Evolutionary conservation across 2,888 invertebrate genomes (phyloP).

Genomic region (Drosophila birchii): DNA sequence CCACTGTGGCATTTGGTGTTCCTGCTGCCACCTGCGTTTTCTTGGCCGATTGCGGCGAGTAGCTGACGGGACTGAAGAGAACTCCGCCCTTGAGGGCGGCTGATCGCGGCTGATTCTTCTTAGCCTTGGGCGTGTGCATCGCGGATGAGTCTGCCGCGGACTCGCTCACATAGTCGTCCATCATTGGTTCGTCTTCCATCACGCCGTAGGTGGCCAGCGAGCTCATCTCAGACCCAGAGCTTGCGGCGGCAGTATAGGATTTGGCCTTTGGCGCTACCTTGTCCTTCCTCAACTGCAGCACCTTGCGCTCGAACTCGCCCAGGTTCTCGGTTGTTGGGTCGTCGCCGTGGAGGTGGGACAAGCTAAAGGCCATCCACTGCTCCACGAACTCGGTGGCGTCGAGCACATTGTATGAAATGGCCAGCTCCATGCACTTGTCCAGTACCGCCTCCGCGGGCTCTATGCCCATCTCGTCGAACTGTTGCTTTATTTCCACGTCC

Average conservation of each 20-base stretch:
- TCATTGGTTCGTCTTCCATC: conserved; percentile 63
- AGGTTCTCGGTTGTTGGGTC: conserved; percentile 87
- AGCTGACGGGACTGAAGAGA: conserved; percentile 83
- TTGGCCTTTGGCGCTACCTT: conserved; percentile 62
- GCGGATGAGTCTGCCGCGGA: conserved; percentile 23
- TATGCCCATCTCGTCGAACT: conserved; percentile 88
- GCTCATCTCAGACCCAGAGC: conserved; percentile 47
- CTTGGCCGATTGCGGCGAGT: conserved; percentile 81
- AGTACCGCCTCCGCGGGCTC: conserved; percentile 86
- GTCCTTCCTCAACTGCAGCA: conserved; percentile 86
- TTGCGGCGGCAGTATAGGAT: conserved; percentile 30
- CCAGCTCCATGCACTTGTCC: conserved; percentile 88
- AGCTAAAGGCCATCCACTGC: conserved; percentile 91
- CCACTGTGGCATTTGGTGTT: conserved; percentile 5
- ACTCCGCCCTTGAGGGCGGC: conserved; percentile 77
- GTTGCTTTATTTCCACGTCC: conserved; percentile 85
- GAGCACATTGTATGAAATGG: conserved; percentile 87
- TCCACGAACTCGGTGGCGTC: conserved; percentile 90
- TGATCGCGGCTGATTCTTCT: conserved; percentile 47
- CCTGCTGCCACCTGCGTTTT: conserved; percentile 2
- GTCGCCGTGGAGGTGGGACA: conserved; percentile 87
- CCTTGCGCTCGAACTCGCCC: conserved; percentile 88
- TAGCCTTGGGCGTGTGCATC: conserved; percentile 71
- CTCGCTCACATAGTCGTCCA: conserved; percentile 74
- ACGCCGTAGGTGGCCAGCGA: conserved; percentile 81